Percentiles rank a stretch among this genome's conserved stretches.
Conservation (phyloP, 1,140 invertebrate species). For the Callitettix versicolor region DNA sequence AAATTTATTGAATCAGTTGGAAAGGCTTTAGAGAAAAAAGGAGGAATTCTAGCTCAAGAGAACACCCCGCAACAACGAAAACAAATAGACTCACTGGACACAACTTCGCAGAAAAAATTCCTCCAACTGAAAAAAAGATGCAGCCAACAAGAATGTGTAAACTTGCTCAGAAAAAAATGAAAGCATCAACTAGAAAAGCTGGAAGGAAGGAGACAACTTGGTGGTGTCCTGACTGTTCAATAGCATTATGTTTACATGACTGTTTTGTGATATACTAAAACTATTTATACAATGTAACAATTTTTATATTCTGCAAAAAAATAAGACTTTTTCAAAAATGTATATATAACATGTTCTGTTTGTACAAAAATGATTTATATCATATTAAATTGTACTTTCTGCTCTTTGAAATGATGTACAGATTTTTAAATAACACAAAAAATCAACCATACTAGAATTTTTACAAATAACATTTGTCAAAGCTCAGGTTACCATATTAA, state of each 20-base stretch:
- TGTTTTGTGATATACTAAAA: neutral
- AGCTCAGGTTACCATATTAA: no score
- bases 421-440: no score
- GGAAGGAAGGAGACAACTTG: slow-evolving; percentile 6
- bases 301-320: neutral
- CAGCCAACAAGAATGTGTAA: neutral
- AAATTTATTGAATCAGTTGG: neutral
- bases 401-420: neutral
- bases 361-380: neutral
- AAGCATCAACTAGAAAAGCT: neutral
- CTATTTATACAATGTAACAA: neutral
- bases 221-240: neutral
- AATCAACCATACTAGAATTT: no score
- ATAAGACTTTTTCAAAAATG: neutral
- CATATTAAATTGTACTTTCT: neutral
- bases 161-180: neutral
- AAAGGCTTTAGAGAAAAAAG: neutral
- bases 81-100: neutral
- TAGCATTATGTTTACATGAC: neutral
- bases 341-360: neutral
- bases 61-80: neutral
- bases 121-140: neutral
- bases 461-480: no score
- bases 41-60: neutral
- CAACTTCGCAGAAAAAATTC: neutral